These are phyloP conservation scores for Parauchenoglanis ngamensis DNA, from an alignment of 2,797 vertebrate genomes.

Conservation along the genomic window DNA sequence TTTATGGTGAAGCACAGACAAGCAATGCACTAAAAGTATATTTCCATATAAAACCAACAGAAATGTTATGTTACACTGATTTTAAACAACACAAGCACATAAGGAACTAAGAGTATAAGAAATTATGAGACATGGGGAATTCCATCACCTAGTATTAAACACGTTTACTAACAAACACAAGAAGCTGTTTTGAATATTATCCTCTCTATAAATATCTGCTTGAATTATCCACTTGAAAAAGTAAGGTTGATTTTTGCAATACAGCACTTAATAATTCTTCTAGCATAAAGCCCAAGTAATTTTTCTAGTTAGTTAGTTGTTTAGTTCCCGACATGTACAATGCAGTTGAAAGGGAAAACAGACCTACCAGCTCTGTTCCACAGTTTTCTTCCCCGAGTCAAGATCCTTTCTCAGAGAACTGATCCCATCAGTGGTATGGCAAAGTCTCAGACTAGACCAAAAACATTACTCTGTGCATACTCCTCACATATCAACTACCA, in stretches of 20 bases:
- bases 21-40: slow-evolving; percentile 2
- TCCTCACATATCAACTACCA: slow-evolving; percentile 48
- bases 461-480: background rate
- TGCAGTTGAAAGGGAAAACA: background rate
- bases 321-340: background rate
- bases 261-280: background rate
- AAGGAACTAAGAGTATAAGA: no score
- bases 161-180: background rate
- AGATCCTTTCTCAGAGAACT: slow-evolving; percentile 54
- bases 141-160: background rate
- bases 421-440: slow-evolving; percentile 63
- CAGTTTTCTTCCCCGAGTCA: slow-evolving; percentile 49
- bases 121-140: background rate
- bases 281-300: background rate
- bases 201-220: background rate
- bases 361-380: slow-evolving; percentile 30
- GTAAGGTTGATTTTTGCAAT: background rate
- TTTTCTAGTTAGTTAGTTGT: background rate
- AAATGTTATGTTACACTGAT: background rate
- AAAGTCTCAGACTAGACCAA: slow-evolving; percentile 60
- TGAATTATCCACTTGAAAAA: background rate
- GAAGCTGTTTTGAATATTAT: background rate
- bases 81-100: background rate
- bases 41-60: background rate
- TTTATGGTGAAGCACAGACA: slow-evolving; percentile 48